phyloP scores from a whole-genome alignment of 2,113 vertebrate genomes.

The Toxotes chatareus region DNA sequence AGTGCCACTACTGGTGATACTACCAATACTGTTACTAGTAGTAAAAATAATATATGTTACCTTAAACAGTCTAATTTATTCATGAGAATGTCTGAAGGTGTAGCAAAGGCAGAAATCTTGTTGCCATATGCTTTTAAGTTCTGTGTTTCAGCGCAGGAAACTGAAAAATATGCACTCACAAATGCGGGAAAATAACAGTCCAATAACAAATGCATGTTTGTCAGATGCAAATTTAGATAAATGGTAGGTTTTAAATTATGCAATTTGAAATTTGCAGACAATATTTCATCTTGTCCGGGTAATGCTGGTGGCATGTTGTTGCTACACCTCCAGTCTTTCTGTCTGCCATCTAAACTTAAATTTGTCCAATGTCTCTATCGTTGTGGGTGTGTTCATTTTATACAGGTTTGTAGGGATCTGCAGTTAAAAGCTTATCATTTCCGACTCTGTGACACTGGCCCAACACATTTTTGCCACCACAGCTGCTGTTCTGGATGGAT shows the following conservation, averaged over 20 bases:
- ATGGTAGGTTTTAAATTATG: conserved; percentile 6
- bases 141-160: background rate
- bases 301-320: background rate
- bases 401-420: conserved; percentile 14
- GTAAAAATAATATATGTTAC: no score
- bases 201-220: background rate
- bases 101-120: background rate
- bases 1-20: background rate
- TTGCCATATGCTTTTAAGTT: background rate
- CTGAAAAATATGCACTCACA: background rate
- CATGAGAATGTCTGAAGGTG: no score
- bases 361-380: background rate
- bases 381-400: conserved; percentile 11
- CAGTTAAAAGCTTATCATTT: conserved; percentile 7
- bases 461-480: background rate
- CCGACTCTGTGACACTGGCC: conserved; percentile 1
- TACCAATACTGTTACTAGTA: no score
- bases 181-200: background rate
- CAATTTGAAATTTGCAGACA: background rate
- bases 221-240: conserved; percentile 2
- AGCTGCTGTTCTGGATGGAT: conserved; percentile 10
- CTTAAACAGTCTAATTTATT: background rate
- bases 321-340: background rate
- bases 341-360: background rate
- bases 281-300: background rate